Evolutionary conservation across 2,797 vertebrate genomes (phyloP), one percentile per base, ranked within the genome.

Genomic region (Hoplostethus atlanticus): DNA sequence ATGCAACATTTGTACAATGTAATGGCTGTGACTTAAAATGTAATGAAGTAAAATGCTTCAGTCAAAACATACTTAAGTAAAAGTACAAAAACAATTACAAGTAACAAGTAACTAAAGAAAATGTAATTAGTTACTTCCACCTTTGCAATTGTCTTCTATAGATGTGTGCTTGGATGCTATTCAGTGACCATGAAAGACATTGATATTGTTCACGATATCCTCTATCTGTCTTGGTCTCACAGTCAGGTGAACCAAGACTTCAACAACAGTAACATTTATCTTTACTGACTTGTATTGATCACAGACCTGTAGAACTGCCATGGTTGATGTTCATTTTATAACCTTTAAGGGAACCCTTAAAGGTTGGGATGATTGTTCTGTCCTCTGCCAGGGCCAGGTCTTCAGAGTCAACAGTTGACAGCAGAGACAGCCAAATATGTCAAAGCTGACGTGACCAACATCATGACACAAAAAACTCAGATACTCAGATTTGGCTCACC

Each of bases 131-230:
- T 28, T 28, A 28, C 28, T 28, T 28, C 28, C 28, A 28, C 28
- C 28, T 28, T 28, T 28, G 28, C 3, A 52, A 65, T 46, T 50
- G 47, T 47, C 67, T 3, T 36, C 10, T 7, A 36, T 15, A 36
- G 54, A 52, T 46, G 16, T 54, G n/a, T 25, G 40, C n/a, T 69
- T 31, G 34, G 44, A 34, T 44, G 40, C 48, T 53, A 12, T 52
- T 50, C 51, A 53, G 7, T 56, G 48, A 68, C 13, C 53, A 15
- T 31, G 70, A 68, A n/a, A 57, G 30, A 25, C 56, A 3, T 2
- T 55, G 13, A 52, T 34, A 15, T 28, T 48, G 16, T 60, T 46
- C 25, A 47, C 46, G 47, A 34, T 52, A 42, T 42, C 40, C 40
- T 42, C 2, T 40, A 13, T 12, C 12, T 12, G 10, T 42, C 9